Conservation (phyloP, 2,888 invertebrate species). For the Cotesia congregata region DNA sequence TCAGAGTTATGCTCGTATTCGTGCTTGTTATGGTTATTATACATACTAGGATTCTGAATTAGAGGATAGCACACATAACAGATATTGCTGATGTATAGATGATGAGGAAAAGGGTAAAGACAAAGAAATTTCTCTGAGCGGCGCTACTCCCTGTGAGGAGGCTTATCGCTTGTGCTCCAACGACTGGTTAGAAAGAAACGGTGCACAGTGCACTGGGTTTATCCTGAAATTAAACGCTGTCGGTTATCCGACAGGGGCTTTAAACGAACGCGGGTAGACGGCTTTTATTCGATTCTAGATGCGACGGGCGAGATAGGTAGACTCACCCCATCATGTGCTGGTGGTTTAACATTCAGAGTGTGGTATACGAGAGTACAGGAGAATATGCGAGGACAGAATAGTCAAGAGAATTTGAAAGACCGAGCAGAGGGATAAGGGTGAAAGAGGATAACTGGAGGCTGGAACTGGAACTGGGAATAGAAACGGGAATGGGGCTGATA, state of each 20-base stretch:
- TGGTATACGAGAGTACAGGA: conserved; percentile 17
- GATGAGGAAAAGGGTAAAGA: conserved; percentile 33
- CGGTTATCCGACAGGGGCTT: conserved; percentile 51
- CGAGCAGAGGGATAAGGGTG: conserved; percentile 26
- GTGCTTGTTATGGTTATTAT: not conserved
- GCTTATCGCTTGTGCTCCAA: conserved; percentile 39
- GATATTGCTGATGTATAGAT: too few species aligned
- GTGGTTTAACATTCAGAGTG: conserved; percentile 17
- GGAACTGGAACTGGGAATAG: too few species aligned
- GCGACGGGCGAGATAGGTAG: conserved; percentile 61
- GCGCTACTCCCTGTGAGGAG: conserved; percentile 28
- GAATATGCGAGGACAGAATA: conserved; percentile 19
- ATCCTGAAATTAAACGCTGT: conserved; percentile 61
- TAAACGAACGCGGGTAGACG: conserved; percentile 28
- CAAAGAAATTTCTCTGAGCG: conserved; percentile 34
- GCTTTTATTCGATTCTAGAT: conserved; percentile 65
- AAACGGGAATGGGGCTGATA: conserved; percentile 45
- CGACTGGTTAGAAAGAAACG: conserved; percentile 6
- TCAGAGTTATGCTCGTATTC: too few species aligned
- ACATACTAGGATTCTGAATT: too few species aligned
- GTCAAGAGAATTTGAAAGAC: conserved; percentile 39
- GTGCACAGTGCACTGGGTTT: conserved; percentile 44
- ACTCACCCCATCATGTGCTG: conserved; percentile 27
- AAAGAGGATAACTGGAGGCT: conserved; percentile 39
- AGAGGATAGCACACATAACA: too few species aligned